A percentile compares a stretch with the other conserved stretches of the same genome.
Conservation (phyloP, 1,140 invertebrate genomes). For the Campoletis sonorensis region DNA sequence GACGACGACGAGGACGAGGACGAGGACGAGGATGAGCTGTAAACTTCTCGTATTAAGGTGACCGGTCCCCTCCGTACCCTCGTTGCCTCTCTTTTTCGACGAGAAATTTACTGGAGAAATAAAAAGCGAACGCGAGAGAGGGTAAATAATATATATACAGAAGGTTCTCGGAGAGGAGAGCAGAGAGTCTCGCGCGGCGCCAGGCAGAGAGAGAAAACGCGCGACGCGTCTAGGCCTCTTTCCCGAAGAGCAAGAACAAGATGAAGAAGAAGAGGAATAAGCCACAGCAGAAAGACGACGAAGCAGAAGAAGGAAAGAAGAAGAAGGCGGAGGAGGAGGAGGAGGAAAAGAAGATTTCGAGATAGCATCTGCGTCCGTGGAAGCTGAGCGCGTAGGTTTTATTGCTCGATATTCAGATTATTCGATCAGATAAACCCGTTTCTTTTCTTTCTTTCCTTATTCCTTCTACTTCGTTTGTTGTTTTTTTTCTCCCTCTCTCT, state of each 20-base stretch:
- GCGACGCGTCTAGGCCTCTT: slow-evolving; percentile 46
- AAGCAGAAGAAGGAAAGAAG: slow-evolving; percentile 49
- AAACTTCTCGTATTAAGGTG: slow-evolving; percentile 49
- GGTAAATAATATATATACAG: slow-evolving; percentile 55
- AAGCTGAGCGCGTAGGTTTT: slow-evolving; percentile 65
- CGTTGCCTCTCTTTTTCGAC: slow-evolving; percentile 2
- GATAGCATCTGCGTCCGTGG: slow-evolving; percentile 67
- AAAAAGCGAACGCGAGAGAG: slow-evolving; percentile 47
- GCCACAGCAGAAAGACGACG: slow-evolving; percentile 11
- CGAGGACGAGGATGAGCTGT: slow-evolving; percentile 30
- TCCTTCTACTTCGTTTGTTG: slow-evolving; percentile 1
- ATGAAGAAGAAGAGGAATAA: slow-evolving; percentile 39
- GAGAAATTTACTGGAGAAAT: slow-evolving; percentile 43
- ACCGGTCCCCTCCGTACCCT: slow-evolving; percentile 23
- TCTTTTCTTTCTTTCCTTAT: slow-evolving; percentile 48
- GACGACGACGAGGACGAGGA: slow-evolving; percentile 5
- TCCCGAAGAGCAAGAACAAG: slow-evolving; percentile 35
- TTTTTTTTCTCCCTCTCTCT: slow-evolving; percentile 14
- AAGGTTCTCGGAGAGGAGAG: slow-evolving; percentile 36
- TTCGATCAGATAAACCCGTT: slow-evolving; percentile 72
- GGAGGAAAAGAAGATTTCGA: slow-evolving; percentile 55
- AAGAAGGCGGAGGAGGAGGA: slow-evolving; percentile 32
- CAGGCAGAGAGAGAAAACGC: slow-evolving; percentile 11
- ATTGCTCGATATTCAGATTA: slow-evolving; percentile 74
- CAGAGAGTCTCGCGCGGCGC: slow-evolving; percentile 50